These are phyloP conservation scores for Pipistrellus nathusii DNA, from an alignment of 2,797 vertebrate genomes.

Conservation along the genomic window DNA sequence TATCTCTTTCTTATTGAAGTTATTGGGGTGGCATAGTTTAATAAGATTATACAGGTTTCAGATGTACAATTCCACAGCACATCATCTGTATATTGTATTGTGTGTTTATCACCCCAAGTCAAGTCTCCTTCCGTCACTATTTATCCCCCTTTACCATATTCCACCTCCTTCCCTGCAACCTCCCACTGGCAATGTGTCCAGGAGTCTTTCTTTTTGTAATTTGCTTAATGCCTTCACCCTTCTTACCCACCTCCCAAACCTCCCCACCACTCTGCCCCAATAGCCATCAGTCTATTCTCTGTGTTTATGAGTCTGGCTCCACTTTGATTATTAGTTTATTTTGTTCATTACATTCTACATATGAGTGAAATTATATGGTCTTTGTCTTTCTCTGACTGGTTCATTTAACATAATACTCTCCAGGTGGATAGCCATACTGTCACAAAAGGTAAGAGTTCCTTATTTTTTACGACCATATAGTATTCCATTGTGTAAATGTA, in stretches of 20 bases:
- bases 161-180: not conserved
- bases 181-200: not conserved
- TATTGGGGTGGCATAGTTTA: not conserved
- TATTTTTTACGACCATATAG: not conserved
- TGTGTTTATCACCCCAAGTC: not conserved
- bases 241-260: not conserved
- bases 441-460: not conserved
- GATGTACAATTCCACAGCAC: not conserved
- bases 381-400: not conserved
- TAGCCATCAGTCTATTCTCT: not conserved
- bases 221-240: not conserved
- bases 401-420: not conserved
- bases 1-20: not conserved
- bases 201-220: not conserved
- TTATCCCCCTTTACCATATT: not conserved
- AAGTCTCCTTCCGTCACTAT: not conserved
- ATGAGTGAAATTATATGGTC: not conserved
- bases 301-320: not conserved
- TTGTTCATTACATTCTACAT: not conserved
- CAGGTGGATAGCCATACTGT: not conserved
- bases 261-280: too few relatives aligned
- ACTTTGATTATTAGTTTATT: not conserved
- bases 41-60: not conserved
- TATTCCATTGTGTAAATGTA: not conserved
- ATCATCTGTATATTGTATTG: not conserved